These are phyloP conservation scores for Onychostoma macrolepis DNA, from an alignment of 2,113 vertebrate species.

Conservation along the genomic window DNA sequence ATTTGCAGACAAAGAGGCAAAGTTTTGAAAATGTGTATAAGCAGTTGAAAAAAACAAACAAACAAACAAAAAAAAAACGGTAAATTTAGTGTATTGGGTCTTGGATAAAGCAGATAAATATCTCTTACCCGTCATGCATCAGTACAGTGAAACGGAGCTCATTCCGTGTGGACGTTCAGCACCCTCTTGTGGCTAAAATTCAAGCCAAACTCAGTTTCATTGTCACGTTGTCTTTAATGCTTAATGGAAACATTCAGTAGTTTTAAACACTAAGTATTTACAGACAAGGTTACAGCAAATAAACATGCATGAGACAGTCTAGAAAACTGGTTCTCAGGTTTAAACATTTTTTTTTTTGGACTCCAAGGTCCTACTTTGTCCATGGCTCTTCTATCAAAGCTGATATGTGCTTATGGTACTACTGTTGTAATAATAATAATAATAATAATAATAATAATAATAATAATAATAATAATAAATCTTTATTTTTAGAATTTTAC, in stretches of 20 bases:
- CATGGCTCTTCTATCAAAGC: not conserved
- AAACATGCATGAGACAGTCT: not conserved
- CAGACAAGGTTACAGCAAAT: not conserved
- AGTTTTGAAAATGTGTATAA: no score
- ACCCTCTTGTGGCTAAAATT: conserved; percentile 33
- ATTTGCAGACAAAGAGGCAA: no score
- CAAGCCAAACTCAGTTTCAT: not conserved
- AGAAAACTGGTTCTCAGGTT: not conserved
- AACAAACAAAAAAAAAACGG: no score
- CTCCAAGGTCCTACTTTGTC: not conserved
- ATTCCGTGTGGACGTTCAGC: not conserved
- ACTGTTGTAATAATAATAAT: not conserved
- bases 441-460: not conserved
- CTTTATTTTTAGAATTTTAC: not conserved
- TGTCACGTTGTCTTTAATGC: not conserved
- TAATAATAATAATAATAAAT: not conserved
- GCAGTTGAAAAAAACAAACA: no score
- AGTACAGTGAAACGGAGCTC: not conserved
- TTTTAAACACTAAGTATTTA: not conserved
- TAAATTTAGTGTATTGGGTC: not conserved
- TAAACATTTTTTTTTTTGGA: not conserved
- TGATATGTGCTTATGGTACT: not conserved
- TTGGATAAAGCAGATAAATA: not conserved
- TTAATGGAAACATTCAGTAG: not conserved
- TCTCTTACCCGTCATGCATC: conserved; percentile 18